Evolutionary conservation across 2,797 vertebrate genomes (phyloP), one percentile per base, ranked within the genome.

Genomic region (Schizopygopsis malacanthus): DNA sequence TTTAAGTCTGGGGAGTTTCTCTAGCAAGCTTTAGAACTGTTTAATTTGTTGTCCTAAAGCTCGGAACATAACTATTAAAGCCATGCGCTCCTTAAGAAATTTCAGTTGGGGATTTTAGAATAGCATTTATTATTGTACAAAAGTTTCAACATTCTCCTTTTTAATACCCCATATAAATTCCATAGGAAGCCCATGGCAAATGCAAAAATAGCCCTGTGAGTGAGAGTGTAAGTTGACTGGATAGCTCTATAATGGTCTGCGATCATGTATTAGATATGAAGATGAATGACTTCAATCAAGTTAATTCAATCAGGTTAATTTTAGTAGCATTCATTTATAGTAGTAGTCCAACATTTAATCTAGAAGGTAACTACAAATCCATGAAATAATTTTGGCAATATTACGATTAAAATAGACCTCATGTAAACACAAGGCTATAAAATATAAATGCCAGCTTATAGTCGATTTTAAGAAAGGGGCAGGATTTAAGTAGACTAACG

Each of bases 1-100:
- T 90, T 86, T 92, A 91, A 90, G 90, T 93, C 94, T 95, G 93
- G 92, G 87, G 90, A 93, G 91, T 90, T 92, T 95, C 93, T 92
- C 91, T 93, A 92, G 93, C 91, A 92, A 92, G 89, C 10, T 76
- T 10, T 22, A 61, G 2, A 43, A 43, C 54, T 16, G 54, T 61
- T 70, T 18, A 41, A 8, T 61, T 61, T 79, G 76, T n/a, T 39
- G 50, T 54, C 50, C 75, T 22, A 37, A 76, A 76, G 20, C 18
- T 20, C 10, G 2, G 47, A 54, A 7, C 3, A 76, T 45, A 16
- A 33, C 25, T 18, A 20, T 52, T 75, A 9, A 52, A 52, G 1
- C 13, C 13, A 50, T 10, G 43, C 3, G 2, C 50, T 76, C 47
- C 28, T 54, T 76, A 18, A 20, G 4, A 16, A 33, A 75, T 18